Conservation (phyloP, 2,113 vertebrate genomes). For the Grantiella picta region DNA sequence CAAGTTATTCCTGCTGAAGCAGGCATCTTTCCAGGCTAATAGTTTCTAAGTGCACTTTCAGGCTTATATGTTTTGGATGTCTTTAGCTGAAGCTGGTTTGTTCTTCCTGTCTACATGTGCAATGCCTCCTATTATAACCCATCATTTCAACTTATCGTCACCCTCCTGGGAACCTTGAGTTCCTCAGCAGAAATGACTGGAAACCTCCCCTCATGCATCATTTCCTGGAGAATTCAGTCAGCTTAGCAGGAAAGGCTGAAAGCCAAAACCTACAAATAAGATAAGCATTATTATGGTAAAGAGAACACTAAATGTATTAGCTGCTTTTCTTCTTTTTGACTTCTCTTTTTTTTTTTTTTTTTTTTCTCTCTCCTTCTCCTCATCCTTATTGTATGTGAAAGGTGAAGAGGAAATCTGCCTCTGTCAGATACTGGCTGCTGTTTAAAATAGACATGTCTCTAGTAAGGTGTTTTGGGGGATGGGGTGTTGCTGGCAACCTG, state of each 20-base stretch:
- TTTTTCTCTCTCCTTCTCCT: not conserved
- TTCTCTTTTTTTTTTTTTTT: not conserved
- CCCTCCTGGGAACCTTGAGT: not conserved
- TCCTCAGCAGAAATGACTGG: not conserved
- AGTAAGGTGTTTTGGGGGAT: not conserved
- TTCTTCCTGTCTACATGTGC: not conserved
- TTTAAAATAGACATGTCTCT: not conserved
- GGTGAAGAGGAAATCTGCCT: not conserved
- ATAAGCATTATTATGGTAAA: not conserved
- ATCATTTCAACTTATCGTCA: not conserved
- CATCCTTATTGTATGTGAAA: not conserved
- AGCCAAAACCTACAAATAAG: slow-evolving; percentile 5
- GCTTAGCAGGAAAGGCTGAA: not conserved
- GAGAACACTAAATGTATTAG: not conserved
- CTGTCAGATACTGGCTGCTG: not conserved
- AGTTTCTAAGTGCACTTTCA: not conserved
- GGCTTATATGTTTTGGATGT: not conserved
- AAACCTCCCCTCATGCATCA: not conserved
- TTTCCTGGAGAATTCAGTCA: slow-evolving; percentile 14
- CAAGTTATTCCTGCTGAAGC: not conserved
- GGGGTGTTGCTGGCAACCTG: not conserved
- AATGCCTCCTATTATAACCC: not conserved
- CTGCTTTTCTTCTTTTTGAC: not conserved
- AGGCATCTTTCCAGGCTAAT: not conserved
- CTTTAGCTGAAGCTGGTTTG: not conserved